Evolutionary conservation across 2,113 vertebrate species (phyloP).

Genomic region (Beaufortia kweichowensis): DNA sequence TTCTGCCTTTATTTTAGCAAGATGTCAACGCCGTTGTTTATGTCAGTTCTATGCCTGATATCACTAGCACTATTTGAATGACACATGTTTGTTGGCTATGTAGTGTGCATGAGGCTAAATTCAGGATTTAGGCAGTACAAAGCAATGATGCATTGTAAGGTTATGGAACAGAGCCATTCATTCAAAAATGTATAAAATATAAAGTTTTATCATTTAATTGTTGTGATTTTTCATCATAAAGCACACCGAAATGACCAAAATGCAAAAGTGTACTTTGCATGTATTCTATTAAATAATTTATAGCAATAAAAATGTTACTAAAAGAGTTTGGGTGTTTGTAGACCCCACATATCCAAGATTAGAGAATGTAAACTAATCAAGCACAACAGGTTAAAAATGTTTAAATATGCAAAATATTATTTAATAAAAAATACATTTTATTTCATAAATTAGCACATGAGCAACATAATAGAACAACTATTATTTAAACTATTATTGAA

Average conservation of each 20-base stretch:
- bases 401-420: too few species aligned
- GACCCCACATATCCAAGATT: neutral
- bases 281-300: neutral
- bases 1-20: neutral
- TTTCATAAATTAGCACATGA: too few species aligned
- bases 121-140: neutral
- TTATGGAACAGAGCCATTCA: neutral
- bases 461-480: too few species aligned
- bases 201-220: neutral
- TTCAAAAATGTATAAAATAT: neutral
- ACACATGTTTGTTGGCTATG: neutral
- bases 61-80: too few species aligned
- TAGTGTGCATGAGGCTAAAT: neutral
- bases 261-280: conserved; percentile 14
- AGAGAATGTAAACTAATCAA: too few species aligned
- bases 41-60: too few species aligned
- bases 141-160: too few species aligned
- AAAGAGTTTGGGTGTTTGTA: neutral
- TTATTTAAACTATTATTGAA: too few species aligned
- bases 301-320: neutral
- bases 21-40: too few species aligned
- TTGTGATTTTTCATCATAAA: conserved; percentile 19
- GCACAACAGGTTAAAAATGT: too few species aligned
- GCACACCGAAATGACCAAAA: conserved; percentile 33
- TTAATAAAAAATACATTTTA: too few species aligned